phyloP scores from a whole-genome alignment of 2,888 invertebrate genomes.

The Pimpla rufipes region DNA sequence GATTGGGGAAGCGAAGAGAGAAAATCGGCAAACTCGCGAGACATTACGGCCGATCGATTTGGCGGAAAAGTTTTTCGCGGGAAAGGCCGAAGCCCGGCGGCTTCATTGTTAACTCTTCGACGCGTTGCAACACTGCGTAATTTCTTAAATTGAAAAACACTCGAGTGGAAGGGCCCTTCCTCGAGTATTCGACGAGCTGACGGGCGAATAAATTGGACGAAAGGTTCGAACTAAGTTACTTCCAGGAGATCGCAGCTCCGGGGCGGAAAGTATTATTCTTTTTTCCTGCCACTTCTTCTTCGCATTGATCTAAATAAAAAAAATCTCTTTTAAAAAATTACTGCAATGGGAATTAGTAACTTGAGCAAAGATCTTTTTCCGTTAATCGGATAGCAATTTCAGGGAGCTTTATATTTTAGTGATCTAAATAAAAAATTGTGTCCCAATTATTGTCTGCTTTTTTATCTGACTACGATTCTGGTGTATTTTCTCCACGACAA shows the following conservation, averaged over 20 bases:
- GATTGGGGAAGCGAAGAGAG: not conserved
- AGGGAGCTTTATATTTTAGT: no score
- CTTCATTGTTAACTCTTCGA: not conserved
- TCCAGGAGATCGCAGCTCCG: not conserved
- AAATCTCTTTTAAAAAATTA: no score
- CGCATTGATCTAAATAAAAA: no score
- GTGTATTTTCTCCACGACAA: no score
- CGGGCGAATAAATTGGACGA: not conserved
- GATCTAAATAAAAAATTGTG: no score
- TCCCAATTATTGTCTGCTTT: no score
- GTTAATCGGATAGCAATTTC: no score
- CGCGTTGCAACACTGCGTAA: not conserved
- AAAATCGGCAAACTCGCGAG: not conserved
- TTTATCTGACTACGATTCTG: no score
- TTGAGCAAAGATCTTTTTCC: no score
- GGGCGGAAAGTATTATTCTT: not conserved
- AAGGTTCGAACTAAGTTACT: not conserved
- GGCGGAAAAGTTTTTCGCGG: constrained; percentile 7
- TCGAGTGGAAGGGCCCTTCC: not conserved
- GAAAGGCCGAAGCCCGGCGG: not conserved
- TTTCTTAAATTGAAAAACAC: constrained; percentile 9
- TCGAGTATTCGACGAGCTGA: not conserved
- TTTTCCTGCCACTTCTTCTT: not conserved
- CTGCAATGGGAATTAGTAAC: no score
- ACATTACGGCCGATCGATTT: not conserved